Conservation (phyloP, 2,888 invertebrate species). For the Zele albiditarsus region DNA sequence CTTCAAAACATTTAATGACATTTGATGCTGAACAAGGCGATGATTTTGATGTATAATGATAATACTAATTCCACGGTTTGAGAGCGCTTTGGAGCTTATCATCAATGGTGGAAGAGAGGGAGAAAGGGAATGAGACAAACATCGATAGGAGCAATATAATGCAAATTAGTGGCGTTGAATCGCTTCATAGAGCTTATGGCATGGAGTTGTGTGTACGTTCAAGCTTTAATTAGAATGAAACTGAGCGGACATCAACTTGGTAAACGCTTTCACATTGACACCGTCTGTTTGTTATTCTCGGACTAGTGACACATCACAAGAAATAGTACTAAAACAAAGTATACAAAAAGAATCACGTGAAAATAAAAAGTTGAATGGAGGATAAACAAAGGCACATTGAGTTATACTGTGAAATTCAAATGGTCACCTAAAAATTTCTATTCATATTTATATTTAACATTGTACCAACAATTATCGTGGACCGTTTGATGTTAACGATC, state of each 20-base stretch:
- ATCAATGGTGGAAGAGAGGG: not conserved
- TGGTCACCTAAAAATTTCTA: not conserved
- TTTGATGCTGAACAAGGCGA: not conserved
- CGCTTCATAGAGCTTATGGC: not conserved
- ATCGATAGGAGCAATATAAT: constrained; percentile 18
- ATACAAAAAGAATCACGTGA: not conserved
- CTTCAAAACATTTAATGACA: not conserved
- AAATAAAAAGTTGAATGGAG: not conserved
- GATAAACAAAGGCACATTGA: not conserved
- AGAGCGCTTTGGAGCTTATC: not conserved
- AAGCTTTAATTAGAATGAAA: constrained; percentile 19
- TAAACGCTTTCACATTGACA: not conserved
- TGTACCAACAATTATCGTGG: not conserved
- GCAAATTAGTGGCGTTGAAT: constrained; percentile 27
- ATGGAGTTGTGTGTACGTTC: constrained; percentile 1
- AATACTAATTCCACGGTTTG: constrained; percentile 10
- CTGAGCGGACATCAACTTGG: not conserved
- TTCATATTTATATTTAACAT: not conserved
- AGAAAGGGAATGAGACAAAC: not conserved
- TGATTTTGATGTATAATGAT: not conserved
- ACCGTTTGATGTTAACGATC: not conserved
- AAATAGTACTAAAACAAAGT: not conserved
- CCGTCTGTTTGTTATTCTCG: not conserved
- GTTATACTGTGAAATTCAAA: not conserved
- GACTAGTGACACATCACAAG: not conserved